A percentile compares a stretch with the other conserved stretches of the same genome.
phyloP scores from a whole-genome alignment of 2,113 vertebrate genomes.

The Halcyon senegalensis region DNA sequence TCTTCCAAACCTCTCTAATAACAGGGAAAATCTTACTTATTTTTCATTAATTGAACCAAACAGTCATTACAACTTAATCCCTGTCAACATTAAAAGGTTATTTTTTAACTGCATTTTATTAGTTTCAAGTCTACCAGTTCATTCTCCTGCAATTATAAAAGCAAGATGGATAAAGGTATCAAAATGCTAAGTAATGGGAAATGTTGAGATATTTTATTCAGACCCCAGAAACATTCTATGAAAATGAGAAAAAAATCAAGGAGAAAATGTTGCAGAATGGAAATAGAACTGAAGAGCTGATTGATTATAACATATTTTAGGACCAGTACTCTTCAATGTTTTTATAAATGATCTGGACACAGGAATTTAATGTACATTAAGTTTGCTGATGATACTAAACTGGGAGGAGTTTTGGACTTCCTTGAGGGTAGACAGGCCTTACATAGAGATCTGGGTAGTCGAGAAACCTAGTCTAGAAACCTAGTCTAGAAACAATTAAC shows the following conservation, averaged over 20 bases:
- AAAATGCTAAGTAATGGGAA: background rate
- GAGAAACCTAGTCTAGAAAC: no score
- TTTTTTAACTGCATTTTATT: background rate
- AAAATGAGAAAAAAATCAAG: background rate
- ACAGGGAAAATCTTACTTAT: background rate
- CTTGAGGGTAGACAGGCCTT: fast-evolving
- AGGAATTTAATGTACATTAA: background rate
- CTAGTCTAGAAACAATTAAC: no score
- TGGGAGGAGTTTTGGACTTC: no score
- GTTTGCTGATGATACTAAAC: background rate
- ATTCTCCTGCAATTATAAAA: background rate
- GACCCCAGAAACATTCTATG: background rate
- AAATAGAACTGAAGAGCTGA: background rate
- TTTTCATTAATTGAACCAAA: slow-evolving; percentile 21
- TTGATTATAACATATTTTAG: background rate
- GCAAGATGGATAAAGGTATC: background rate
- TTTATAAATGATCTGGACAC: background rate
- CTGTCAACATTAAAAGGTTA: background rate
- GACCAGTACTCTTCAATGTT: background rate
- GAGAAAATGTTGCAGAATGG: background rate
- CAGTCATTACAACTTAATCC: slow-evolving; percentile 25
- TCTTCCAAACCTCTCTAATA: background rate
- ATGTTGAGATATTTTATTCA: background rate
- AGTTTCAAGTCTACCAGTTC: background rate
- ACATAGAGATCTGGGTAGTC: background rate